Conservation (phyloP, 1,140 invertebrate species). For the Teleogryllus occipitalis region DNA sequence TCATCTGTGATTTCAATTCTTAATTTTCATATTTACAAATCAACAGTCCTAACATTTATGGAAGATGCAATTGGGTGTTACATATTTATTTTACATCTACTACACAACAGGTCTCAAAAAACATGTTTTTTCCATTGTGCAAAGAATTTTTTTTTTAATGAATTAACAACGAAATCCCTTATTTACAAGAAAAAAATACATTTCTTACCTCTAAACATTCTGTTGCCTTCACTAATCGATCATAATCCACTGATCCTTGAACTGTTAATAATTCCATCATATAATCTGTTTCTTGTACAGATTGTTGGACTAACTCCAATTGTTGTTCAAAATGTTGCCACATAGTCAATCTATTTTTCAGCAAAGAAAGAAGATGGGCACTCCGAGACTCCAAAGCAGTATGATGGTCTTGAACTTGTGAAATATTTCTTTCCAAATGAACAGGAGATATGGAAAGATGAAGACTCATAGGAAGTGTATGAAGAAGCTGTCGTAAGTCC, state of each 20-base stretch:
- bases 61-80: too few relatives aligned
- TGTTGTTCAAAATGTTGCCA: slow-evolving; percentile 66
- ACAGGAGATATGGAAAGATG: slow-evolving; percentile 64
- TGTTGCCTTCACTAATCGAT: slow-evolving; percentile 66
- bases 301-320: slow-evolving; percentile 65
- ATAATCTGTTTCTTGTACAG: slow-evolving; percentile 70
- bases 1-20: too few relatives aligned
- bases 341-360: slow-evolving; percentile 53
- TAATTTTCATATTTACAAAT: too few relatives aligned
- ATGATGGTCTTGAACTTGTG: slow-evolving; percentile 61
- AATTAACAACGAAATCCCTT: too few relatives aligned
- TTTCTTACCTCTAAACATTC: slow-evolving; percentile 65
- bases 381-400: slow-evolving; percentile 58
- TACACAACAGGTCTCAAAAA: too few relatives aligned
- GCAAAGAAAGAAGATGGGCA: slow-evolving; percentile 49
- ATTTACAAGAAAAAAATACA: too few relatives aligned
- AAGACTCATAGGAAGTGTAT: slow-evolving; percentile 61
- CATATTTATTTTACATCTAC: too few relatives aligned
- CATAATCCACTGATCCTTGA: slow-evolving; percentile 71
- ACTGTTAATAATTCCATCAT: slow-evolving; percentile 75
- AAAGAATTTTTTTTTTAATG: too few relatives aligned
- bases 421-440: slow-evolving; percentile 62
- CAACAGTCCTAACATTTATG: too few relatives aligned
- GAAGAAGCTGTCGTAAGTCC: slow-evolving; percentile 58
- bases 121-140: too few relatives aligned